Conservation (phyloP, 2,888 invertebrate species). For the Molorchus minor region DNA sequence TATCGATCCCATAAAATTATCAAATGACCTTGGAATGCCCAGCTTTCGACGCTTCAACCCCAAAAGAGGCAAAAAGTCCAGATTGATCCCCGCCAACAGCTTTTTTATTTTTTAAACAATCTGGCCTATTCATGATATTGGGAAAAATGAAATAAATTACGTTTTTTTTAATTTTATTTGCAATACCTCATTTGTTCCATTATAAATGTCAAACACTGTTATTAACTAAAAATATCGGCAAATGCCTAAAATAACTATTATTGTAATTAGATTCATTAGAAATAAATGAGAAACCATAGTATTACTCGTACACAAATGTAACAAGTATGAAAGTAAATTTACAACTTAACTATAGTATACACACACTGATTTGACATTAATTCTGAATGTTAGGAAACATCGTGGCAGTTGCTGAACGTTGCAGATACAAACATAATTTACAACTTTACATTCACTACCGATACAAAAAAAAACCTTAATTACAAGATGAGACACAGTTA, state of each 20-base stretch:
- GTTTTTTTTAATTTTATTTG: constrained; percentile 47
- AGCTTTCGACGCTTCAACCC: too few species aligned
- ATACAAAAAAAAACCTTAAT: constrained; percentile 29
- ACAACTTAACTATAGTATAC: constrained; percentile 52
- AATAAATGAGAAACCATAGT: constrained; percentile 45
- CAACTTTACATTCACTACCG: constrained; percentile 35
- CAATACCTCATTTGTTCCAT: constrained; percentile 55
- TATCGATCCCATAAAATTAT: too few species aligned
- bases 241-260: constrained; percentile 52
- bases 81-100: too few species aligned
- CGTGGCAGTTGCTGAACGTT: constrained; percentile 46
- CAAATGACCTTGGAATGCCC: too few species aligned
- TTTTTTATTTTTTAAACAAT: too few species aligned
- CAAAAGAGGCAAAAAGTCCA: too few species aligned
- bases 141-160: constrained; percentile 9
- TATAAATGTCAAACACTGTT: constrained; percentile 57
- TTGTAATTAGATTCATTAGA: constrained; percentile 51
- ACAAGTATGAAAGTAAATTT: constrained; percentile 52
- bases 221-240: constrained; percentile 53
- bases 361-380: constrained; percentile 54
- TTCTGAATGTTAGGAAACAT: constrained; percentile 41
- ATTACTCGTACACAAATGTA: constrained; percentile 48
- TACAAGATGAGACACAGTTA: constrained; percentile 7
- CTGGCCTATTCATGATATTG: too few species aligned
- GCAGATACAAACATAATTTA: constrained; percentile 44